These are phyloP conservation scores for Eristalinus aeneus DNA, from an alignment of 2,888 invertebrate genomes.

Conservation along the genomic window DNA sequence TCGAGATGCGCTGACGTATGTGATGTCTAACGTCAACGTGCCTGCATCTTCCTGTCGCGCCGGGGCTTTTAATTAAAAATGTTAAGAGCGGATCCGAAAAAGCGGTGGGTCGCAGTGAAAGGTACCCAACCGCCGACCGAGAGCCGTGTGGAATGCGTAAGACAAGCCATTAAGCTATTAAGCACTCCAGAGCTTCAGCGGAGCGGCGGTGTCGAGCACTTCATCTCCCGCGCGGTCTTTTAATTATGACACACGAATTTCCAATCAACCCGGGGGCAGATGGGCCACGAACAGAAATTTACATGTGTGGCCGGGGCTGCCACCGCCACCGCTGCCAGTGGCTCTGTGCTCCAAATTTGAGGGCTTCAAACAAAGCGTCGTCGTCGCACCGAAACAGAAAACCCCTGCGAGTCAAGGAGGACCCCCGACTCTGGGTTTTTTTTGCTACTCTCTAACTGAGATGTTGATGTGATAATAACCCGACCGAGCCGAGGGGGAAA, in stretches of 20 bases:
- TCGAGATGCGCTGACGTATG: background rate
- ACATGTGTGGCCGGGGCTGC: background rate
- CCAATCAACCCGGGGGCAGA: conserved; percentile 35
- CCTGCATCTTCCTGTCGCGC: conserved; percentile 47
- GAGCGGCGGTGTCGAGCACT: conserved; percentile 20
- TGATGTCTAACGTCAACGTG: background rate
- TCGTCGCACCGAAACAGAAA: too few relatives aligned
- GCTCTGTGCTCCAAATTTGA: conserved; percentile 48
- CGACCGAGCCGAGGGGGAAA: conserved; percentile 6
- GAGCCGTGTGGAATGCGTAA: conserved; percentile 17
- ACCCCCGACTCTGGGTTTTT: conserved; percentile 56
- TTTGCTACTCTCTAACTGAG: conserved; percentile 67
- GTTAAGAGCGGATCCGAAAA: conserved; percentile 13
- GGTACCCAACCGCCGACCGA: background rate
- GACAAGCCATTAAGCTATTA: conserved; percentile 46
- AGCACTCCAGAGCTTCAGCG: conserved; percentile 43
- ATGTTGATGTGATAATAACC: conserved; percentile 70
- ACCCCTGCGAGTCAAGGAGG: conserved; percentile 18
- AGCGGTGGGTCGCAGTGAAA: conserved; percentile 45
- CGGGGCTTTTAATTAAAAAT: conserved; percentile 57
- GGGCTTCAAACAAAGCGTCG: too few relatives aligned
- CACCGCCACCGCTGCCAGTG: conserved; percentile 9
- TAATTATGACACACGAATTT: conserved; percentile 68
- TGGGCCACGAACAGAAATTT: background rate
- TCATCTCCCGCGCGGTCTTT: conserved; percentile 47